Conservation (phyloP, 2,888 invertebrate genomes). For the Thecophora atra region DNA sequence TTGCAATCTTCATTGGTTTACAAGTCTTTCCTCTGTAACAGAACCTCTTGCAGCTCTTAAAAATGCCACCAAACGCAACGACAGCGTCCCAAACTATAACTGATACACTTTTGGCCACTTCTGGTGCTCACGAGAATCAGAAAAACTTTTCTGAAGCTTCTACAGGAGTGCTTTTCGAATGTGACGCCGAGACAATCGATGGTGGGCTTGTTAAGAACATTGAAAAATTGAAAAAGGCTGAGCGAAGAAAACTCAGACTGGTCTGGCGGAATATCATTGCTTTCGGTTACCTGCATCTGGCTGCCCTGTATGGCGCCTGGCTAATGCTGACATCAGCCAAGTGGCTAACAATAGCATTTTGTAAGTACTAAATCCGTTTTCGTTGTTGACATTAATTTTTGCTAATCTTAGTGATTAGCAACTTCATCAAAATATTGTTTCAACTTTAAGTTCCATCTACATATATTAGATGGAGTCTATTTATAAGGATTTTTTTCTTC, state of each 20-base stretch:
- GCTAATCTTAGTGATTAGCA: too few relatives aligned
- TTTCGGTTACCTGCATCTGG: slow-evolving; percentile 79
- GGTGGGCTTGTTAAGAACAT: slow-evolving; percentile 71
- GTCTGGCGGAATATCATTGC: slow-evolving; percentile 88
- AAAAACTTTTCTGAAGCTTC: slow-evolving; percentile 57
- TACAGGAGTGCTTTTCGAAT: slow-evolving; percentile 74
- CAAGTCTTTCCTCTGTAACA: slow-evolving; percentile 30
- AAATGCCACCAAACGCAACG: slow-evolving; percentile 70
- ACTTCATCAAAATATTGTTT: too few relatives aligned
- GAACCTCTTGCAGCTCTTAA: too few relatives aligned
- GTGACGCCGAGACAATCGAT: slow-evolving; percentile 74
- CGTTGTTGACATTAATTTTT: too few relatives aligned
- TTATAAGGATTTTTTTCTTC: too few relatives aligned
- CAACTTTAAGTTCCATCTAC: too few relatives aligned
- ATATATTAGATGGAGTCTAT: too few relatives aligned
- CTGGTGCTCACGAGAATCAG: slow-evolving; percentile 52
- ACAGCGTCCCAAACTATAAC: slow-evolving; percentile 65
- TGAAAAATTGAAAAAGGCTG: slow-evolving; percentile 69
- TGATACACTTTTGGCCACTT: slow-evolving; percentile 54
- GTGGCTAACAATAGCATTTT: slow-evolving; percentile 70
- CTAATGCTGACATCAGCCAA: slow-evolving; percentile 79
- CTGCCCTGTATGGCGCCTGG: slow-evolving; percentile 80
- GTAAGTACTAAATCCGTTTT: neutral
- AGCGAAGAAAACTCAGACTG: slow-evolving; percentile 70
- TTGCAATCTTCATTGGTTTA: neutral